Base-by-base conservation (phyloP, 2,888 invertebrate species). In the Cataglyphis cursor region DNA sequence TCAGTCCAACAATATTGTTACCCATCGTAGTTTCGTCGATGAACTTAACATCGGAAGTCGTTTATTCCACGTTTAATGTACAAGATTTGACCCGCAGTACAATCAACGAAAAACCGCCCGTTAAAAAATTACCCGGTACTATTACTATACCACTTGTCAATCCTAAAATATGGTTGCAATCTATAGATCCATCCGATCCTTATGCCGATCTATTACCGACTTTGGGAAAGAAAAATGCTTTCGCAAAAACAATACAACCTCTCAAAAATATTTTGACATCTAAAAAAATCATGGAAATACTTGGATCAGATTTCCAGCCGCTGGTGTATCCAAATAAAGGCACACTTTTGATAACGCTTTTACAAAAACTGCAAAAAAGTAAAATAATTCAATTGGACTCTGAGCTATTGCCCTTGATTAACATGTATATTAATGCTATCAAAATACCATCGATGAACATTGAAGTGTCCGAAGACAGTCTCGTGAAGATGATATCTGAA, bases 271-370 rank as follows among this genome's bases (percentile, higher is more conserved):
- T 89, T 8, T 85, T 90, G 3, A 75, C 31, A 0, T 1, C 9
- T 9, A 12, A 28, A 0, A 73, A 65, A 18, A 81, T 90, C 6
- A 15, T 3, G 10, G 12, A 73, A 51, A 35, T 88, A 12, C 64
- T 89, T 38, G 89, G 88, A 9, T 24, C 57, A n/a, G 15, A 76
- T 41, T 89, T 89, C 12, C 51, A 85, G n/a, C 75, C 89, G 0
- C 28, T 81, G 9, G 9, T 35, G 1, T 89, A 87, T 38, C 86
- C 89, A 12, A 89, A 86, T 74, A 86, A 84, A 83, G 87, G 85
- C 10, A 70, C 86, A 35, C 82, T 91, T 18, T 59, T 91, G 28
- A 81, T 84, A 6, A 68, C 68, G 8, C 51, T 88, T 15, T 78
- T 91, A 9, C 72, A 80, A 10, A 87, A 61, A 59, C 64, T 91